phyloP scores from a whole-genome alignment of 2,113 vertebrate species.

The Gymnobelideus leadbeateri region DNA sequence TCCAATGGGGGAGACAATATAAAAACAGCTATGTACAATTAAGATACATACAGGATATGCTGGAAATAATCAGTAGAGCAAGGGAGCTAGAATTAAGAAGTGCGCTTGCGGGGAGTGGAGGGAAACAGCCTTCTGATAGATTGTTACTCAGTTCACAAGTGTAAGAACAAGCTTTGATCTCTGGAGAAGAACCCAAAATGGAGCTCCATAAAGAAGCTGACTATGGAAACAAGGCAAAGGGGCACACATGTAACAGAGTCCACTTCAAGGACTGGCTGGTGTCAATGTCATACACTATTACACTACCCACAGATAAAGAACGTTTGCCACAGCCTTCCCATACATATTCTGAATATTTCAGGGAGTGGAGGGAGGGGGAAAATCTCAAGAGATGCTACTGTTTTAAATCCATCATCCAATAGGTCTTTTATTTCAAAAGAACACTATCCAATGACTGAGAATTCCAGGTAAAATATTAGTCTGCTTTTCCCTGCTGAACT shows the following conservation, averaged over 20 bases:
- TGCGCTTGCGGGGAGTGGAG: too few species aligned
- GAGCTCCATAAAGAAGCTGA: background rate
- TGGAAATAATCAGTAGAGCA: background rate
- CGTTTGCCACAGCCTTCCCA: slow-evolving; percentile 17
- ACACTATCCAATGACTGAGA: slow-evolving; percentile 49
- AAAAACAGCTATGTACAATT: background rate
- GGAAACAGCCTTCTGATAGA: background rate
- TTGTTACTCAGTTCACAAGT: background rate
- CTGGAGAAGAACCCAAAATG: background rate
- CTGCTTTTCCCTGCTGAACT: slow-evolving; percentile 55
- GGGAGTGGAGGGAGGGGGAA: slow-evolving; percentile 54
- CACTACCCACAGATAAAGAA: background rate
- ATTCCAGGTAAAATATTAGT: slow-evolving; percentile 54
- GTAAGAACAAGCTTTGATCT: background rate
- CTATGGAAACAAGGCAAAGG: background rate
- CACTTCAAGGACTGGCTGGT: slow-evolving; percentile 43
- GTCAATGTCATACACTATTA: slow-evolving; percentile 46
- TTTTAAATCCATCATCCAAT: slow-evolving; percentile 64
- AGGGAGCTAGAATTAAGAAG: background rate
- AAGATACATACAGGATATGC: background rate
- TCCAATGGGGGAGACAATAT: background rate
- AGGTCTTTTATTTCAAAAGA: slow-evolving; percentile 70
- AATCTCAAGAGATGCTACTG: slow-evolving; percentile 66
- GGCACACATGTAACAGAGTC: background rate
- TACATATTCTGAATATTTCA: background rate